phyloP scores from a whole-genome alignment of 2,888 invertebrate species.

The Erebia palarica region DNA sequence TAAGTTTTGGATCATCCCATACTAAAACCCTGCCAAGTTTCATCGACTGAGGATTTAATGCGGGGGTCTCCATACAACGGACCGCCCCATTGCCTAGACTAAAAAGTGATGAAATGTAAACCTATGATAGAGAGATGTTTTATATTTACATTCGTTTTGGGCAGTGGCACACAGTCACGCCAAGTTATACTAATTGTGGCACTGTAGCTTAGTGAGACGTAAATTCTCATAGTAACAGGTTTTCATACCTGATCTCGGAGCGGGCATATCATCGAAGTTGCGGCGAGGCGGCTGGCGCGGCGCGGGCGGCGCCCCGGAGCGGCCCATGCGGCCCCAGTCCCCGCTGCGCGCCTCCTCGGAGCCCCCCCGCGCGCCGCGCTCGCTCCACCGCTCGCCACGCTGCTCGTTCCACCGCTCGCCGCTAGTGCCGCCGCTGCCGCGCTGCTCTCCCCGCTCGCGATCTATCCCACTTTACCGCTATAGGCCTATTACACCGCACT shows the following conservation, averaged over 20 bases:
- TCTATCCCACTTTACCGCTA: conserved; percentile 33
- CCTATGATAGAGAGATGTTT: too few relatives aligned
- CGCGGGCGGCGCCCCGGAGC: conserved; percentile 47
- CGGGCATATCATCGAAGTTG: conserved; percentile 73
- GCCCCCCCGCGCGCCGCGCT: conserved; percentile 67
- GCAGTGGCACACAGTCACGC: too few relatives aligned
- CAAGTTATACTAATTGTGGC: too few relatives aligned
- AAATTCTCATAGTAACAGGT: neutral
- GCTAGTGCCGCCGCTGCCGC: conserved; percentile 38
- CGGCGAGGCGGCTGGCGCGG: conserved; percentile 48
- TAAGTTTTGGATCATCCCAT: too few relatives aligned
- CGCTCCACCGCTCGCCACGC: conserved; percentile 55
- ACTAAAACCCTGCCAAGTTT: too few relatives aligned
- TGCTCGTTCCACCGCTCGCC: conserved; percentile 58
- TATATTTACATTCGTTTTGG: too few relatives aligned
- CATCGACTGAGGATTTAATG: too few relatives aligned
- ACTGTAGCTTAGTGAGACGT: neutral
- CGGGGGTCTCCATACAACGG: too few relatives aligned
- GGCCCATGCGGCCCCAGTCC: conserved; percentile 72
- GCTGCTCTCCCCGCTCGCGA: conserved; percentile 39
- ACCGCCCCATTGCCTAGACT: too few relatives aligned
- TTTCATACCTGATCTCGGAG: conserved; percentile 61
- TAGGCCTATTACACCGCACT: too few relatives aligned
- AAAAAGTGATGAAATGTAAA: too few relatives aligned
- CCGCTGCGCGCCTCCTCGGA: conserved; percentile 67